phyloP scores from a whole-genome alignment of 1,140 invertebrate genomes.

The Drosophila nigromelanica region DNA sequence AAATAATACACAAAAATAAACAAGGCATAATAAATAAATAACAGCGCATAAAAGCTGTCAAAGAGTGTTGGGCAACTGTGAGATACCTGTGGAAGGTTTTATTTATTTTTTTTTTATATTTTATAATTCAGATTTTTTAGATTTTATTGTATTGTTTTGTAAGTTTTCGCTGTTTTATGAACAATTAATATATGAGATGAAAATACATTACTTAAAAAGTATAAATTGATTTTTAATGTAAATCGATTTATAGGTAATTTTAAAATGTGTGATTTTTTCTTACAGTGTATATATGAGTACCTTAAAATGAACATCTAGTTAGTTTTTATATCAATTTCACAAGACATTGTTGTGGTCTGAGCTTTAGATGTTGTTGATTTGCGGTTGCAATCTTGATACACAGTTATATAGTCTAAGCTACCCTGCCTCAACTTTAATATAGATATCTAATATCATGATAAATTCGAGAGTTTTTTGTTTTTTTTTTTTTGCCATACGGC shows the following conservation, averaged over 20 bases:
- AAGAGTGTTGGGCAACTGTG: constrained; percentile 2
- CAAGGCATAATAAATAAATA: constrained; percentile 66
- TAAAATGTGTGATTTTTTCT: too few relatives aligned
- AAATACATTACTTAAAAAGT: too few relatives aligned
- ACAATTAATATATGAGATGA: too few relatives aligned
- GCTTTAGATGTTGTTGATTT: neutral
- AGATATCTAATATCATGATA: constrained; percentile 19
- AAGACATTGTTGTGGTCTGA: neutral
- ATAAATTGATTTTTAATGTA: too few relatives aligned
- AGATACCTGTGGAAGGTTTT: constrained; percentile 16
- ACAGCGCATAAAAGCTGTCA: constrained; percentile 31
- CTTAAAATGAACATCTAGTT: neutral
- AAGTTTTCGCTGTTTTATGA: too few relatives aligned
- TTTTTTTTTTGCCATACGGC: constrained; percentile 1
- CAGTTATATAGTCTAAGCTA: neutral
- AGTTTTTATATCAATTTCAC: neutral
- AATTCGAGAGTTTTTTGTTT: constrained; percentile 15
- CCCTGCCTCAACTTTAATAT: neutral
- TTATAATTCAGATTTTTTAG: too few relatives aligned
- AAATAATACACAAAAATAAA: constrained; percentile 26
- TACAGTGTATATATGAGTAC: neutral
- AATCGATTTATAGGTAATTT: too few relatives aligned
- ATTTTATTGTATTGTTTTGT: too few relatives aligned
- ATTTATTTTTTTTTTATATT: too few relatives aligned
- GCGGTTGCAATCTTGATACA: neutral